Evolutionary conservation across 2,888 invertebrate genomes (phyloP), one percentile per base, ranked within the genome.

Genomic region (Drosophila diplacantha): DNA sequence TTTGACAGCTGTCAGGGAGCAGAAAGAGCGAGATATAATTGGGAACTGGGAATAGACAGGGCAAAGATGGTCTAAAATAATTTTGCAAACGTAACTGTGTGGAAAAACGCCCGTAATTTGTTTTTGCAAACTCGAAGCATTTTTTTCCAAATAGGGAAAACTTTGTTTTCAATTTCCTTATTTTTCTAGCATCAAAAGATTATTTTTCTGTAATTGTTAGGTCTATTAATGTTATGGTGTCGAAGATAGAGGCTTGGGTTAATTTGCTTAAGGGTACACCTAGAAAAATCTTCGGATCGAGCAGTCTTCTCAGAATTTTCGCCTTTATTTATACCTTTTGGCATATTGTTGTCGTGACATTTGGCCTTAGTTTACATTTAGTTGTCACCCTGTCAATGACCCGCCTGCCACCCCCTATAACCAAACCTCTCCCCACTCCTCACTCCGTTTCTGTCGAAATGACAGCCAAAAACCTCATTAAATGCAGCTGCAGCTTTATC

Each of bases 331-430:
- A 24, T 43, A 29, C 32, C 41, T 29, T 59, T 37, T 18, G 49
- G 20, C 39, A 34, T 16, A 44, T 14, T 60, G 47, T 14, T 60
- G 47, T 32, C 71, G 55, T 62, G 68, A 58, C 60, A 64, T 58
- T 59, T 60, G 61, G 35, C 52, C 59, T 70, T 68, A 63, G 63
- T 63, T 73, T 58, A 71, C 43, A 59, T 67, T 32, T 58, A 68
- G 64, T 64, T 73, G 71, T 76, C 71, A 70, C 50, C 61, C 47
- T 60, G 59, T 46, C 59, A 60, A 60, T 60, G 60, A 60, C 59
- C 59, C 50, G 7, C 37, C 20, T 9, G 39, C 39, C 44, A 44
- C 12, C 44, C 44, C 44, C 44, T 44, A 31, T 14, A 44, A 12
- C 9, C 8, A 14, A 14, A 5, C 22, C 35, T 8, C 39, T 14